A percentile compares a stretch with the other conserved stretches of the same genome.
phyloP scores from a whole-genome alignment of 2,113 vertebrate species.

The Lynx canadensis region DNA sequence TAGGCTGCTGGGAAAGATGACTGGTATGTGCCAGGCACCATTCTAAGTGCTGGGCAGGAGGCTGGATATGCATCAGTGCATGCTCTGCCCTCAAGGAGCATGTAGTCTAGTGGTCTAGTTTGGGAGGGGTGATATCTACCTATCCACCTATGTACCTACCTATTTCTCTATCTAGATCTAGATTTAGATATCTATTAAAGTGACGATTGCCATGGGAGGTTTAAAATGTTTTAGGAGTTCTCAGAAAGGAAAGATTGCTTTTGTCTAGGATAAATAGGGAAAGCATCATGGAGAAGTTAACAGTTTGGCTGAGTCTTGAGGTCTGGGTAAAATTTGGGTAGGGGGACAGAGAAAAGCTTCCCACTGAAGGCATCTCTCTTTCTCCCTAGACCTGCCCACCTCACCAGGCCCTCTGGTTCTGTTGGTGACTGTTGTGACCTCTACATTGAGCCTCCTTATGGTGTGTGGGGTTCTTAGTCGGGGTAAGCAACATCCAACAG shows the following conservation, averaged over 20 bases:
- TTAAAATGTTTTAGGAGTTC: constrained; percentile 18
- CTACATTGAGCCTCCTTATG: constrained; percentile 42
- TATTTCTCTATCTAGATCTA: background rate
- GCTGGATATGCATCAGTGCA: background rate
- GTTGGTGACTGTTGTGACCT: constrained; percentile 8
- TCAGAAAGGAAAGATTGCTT: constrained; percentile 10
- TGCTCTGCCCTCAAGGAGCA: background rate
- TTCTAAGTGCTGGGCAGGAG: background rate
- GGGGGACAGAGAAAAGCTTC: background rate
- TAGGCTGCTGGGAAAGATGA: background rate
- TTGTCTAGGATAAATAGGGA: constrained; percentile 2
- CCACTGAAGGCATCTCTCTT: background rate
- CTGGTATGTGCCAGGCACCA: background rate
- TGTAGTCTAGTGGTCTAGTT: background rate
- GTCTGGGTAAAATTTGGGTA: background rate
- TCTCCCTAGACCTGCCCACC: background rate
- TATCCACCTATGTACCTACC: background rate
- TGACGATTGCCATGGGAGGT: constrained; percentile 11
- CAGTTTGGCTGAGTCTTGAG: background rate
- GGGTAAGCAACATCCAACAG: background rate
- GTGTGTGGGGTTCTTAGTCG: constrained; percentile 42
- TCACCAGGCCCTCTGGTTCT: constrained; percentile 28
- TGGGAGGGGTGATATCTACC: background rate
- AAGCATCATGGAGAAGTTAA: background rate
- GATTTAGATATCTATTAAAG: constrained; percentile 3